phyloP scores from a whole-genome alignment of 1,140 invertebrate species.

The Popillia japonica region DNA sequence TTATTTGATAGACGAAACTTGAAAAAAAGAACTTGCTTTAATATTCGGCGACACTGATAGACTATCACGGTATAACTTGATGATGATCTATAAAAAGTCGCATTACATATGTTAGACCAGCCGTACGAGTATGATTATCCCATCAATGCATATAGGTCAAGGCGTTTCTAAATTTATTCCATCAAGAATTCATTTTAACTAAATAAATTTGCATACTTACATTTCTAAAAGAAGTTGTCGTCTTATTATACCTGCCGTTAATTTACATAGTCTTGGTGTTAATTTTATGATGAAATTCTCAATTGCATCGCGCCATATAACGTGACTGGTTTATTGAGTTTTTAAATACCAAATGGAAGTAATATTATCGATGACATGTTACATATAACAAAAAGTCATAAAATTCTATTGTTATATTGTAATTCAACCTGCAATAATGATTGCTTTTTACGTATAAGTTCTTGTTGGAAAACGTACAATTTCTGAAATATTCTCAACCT shows the following conservation, averaged over 20 bases:
- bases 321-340: background rate
- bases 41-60: background rate
- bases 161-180: constrained; percentile 19
- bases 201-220: background rate
- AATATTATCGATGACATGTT: background rate
- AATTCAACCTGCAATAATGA: no score
- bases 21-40: no score
- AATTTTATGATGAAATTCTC: background rate
- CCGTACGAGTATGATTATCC: background rate
- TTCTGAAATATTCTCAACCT: no score
- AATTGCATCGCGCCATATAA: background rate
- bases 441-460: no score
- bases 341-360: background rate
- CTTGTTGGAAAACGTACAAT: no score
- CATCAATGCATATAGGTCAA: constrained; percentile 28
- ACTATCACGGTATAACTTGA: background rate
- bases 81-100: background rate
- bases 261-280: constrained; percentile 22
- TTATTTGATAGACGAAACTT: no score
- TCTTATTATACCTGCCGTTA: background rate
- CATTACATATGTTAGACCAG: background rate
- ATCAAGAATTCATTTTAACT: background rate
- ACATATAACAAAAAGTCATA: no score
- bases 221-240: background rate
- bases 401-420: no score